Evolutionary conservation across 1,140 invertebrate species (phyloP).

Genomic region (Leptinotarsa lineolata): DNA sequence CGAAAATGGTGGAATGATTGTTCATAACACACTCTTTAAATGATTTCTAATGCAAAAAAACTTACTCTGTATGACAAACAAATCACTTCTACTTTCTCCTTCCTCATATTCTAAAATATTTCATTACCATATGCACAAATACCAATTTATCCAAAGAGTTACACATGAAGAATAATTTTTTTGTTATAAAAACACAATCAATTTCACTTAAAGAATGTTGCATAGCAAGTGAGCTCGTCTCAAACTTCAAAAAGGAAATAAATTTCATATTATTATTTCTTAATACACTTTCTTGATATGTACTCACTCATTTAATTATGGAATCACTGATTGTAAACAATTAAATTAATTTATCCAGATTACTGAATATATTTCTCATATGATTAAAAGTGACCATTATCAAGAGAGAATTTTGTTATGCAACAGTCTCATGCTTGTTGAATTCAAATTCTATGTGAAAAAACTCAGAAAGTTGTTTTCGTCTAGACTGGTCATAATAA

Average conservation of each 20-base stretch:
- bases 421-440: too few relatives aligned
- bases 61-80: conserved; percentile 53
- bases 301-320: conserved; percentile 7
- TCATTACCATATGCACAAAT: background rate
- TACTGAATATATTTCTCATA: too few relatives aligned
- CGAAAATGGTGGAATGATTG: too few relatives aligned
- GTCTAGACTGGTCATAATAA: too few relatives aligned
- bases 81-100: conserved; percentile 43
- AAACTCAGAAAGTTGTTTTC: too few relatives aligned
- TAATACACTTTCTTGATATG: conserved; percentile 22
- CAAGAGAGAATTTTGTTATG: too few relatives aligned
- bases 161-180: background rate
- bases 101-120: conserved; percentile 35
- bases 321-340: conserved; percentile 17
- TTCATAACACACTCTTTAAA: background rate
- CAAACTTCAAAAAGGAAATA: background rate
- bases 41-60: conserved; percentile 8
- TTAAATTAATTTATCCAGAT: conserved; percentile 11
- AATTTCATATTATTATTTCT: background rate
- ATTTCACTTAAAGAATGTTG: background rate
- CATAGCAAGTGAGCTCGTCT: background rate
- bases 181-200: background rate
- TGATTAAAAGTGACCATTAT: too few relatives aligned
- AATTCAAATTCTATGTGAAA: too few relatives aligned
- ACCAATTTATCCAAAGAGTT: background rate